Evolutionary conservation across 1,140 invertebrate genomes (phyloP).

Genomic region (Drosophila sproati): DNA sequence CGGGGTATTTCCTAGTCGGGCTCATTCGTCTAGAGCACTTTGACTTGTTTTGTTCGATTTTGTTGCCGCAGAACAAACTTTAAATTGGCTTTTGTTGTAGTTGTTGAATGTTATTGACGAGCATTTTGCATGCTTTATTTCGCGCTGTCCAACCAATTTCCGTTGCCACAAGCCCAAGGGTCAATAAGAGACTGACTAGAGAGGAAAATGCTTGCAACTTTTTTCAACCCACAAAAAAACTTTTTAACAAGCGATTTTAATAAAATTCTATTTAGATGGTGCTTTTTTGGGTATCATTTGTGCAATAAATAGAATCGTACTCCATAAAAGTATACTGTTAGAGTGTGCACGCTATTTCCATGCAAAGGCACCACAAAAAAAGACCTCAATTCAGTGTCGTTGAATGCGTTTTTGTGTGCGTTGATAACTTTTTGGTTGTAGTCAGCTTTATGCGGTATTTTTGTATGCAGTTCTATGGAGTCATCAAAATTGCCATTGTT

Average conservation of each 20-base stretch:
- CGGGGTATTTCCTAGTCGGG: no score
- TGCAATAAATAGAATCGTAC: constrained; percentile 15
- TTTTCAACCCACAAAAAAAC: constrained; percentile 51
- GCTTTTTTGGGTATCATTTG: constrained; percentile 48
- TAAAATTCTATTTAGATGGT: constrained; percentile 80
- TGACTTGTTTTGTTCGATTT: constrained; percentile 13
- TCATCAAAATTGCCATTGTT: constrained; percentile 38
- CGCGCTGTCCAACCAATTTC: constrained; percentile 72
- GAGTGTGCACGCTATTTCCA: no score
- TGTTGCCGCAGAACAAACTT: constrained; percentile 50
- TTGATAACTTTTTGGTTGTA: constrained; percentile 38
- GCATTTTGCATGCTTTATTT: constrained; percentile 76
- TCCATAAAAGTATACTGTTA: no score
- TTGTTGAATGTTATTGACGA: constrained; percentile 70
- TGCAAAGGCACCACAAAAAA: constrained; percentile 2
- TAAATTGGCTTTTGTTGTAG: constrained; percentile 64
- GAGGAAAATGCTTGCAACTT: constrained; percentile 56
- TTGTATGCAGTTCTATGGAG: not conserved
- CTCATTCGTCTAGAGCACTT: no score
- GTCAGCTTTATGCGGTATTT: constrained; percentile 8
- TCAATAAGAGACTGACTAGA: constrained; percentile 20
- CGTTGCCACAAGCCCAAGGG: constrained; percentile 65
- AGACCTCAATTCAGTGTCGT: constrained; percentile 44
- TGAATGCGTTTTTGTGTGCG: not conserved
- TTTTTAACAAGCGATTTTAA: constrained; percentile 83